Evolutionary conservation across 1,140 invertebrate species (phyloP), one percentile per base, ranked within the genome.

Genomic region (Saccostrea cuccullata): DNA sequence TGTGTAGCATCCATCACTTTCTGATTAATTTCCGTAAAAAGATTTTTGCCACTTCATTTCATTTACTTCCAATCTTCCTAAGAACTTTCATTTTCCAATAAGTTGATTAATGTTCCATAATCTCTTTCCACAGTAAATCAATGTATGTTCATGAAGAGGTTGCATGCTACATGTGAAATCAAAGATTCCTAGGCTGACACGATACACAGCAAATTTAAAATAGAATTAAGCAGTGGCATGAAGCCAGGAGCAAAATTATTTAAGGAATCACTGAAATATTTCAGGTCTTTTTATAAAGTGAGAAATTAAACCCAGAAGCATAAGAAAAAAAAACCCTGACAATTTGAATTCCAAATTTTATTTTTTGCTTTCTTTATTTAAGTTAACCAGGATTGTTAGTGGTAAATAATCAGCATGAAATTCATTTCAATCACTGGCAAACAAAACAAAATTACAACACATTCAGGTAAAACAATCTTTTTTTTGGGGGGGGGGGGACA

Each of bases 31-130:
- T 77, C 26, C 70, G 17, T 77, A 30, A 36, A 77, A 77, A 77
- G 15, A 36, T 36, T 30, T 77, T 77, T 26, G 23, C 23, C 13
- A 26, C 70, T 77, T 30, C 70, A 77, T 77, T 77, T 15, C 70
- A 15, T 77, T 30, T 30, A 26, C 23, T 77, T 36, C 70, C 30
- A 77, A 77, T 77, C 70, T 77, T 77, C 70, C 30, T 77, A 15
- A 17, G 30, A 77, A 26, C 70, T 77, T 77, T 77, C 70, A 77
- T 30, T 77, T 77, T 77, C 70, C 70, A 77, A 77, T 77, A 77
- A 77, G 70, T 77, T 77, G 70, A 77, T 77, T 77, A 77, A 36
- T 77, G 70, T 77, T 30, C 26, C 11, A 1, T 77, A 36, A 77
- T 36, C 70, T 26, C 13, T 77, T 36, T 36, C 23, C 70, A 8